phyloP scores from a whole-genome alignment of 1,140 invertebrate genomes.

The Philotrypesis tridentata region DNA sequence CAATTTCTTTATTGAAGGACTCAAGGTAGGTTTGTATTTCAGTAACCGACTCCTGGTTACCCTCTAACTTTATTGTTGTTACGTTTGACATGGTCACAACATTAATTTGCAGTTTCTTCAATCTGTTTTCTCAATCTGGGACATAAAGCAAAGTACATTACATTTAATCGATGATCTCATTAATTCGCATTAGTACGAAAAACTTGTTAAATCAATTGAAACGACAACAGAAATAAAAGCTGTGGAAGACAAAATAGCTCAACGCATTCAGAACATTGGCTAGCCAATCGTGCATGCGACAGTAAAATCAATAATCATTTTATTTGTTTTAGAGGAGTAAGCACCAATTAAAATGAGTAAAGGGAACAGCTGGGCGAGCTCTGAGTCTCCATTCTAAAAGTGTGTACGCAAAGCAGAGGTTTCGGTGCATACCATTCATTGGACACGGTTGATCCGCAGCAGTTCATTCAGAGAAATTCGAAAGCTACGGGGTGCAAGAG shows the following conservation, averaged over 20 bases:
- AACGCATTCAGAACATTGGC: no score
- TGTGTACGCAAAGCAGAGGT: not conserved
- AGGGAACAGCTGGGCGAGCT: not conserved
- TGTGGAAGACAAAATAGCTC: no score
- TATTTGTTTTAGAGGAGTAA: not conserved
- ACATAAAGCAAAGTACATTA: constrained; percentile 6
- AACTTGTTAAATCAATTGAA: no score
- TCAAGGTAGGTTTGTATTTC: constrained; percentile 89
- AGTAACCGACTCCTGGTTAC: constrained; percentile 75
- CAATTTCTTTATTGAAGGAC: constrained; percentile 90
- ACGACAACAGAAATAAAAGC: no score
- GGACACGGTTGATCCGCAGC: not conserved
- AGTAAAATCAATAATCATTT: not conserved
- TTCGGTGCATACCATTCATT: not conserved
- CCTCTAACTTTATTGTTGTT: constrained; percentile 70
- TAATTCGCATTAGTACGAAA: no score
- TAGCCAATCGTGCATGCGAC: not conserved
- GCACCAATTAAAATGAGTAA: not conserved
- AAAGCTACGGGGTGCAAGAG: no score
- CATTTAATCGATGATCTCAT: no score
- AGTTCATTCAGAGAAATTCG: not conserved
- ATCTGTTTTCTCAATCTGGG: constrained; percentile 23
- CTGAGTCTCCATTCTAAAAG: not conserved
- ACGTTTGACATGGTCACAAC: constrained; percentile 68
- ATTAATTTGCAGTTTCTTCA: constrained; percentile 42